phyloP scores from a whole-genome alignment of 2,113 vertebrate species.

The Rhabdornis inornatus region DNA sequence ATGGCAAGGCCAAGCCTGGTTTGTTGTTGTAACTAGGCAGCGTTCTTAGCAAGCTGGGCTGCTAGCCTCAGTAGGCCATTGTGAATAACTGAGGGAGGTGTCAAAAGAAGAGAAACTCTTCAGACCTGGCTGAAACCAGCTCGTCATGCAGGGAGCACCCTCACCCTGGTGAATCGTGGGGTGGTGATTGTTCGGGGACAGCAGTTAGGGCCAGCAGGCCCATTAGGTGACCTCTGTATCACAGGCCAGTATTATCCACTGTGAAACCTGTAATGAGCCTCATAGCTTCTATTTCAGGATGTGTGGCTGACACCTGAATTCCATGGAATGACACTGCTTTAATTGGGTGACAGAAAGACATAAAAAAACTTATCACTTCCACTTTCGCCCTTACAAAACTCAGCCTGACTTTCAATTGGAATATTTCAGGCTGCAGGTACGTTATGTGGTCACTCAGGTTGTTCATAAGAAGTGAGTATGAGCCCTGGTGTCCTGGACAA shows the following conservation, averaged over 20 bases:
- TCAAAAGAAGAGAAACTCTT: neutral
- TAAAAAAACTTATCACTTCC: neutral
- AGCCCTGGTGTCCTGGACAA: neutral
- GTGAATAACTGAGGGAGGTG: neutral
- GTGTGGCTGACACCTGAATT: neutral
- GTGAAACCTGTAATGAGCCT: neutral
- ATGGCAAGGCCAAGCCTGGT: neutral
- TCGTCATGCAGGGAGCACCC: neutral
- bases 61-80: neutral
- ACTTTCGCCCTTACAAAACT: neutral
- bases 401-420: neutral
- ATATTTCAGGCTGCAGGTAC: neutral
- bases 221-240: neutral
- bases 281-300: neutral
- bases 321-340: neutral
- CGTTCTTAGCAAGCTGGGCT: neutral
- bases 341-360: neutral
- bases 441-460: neutral
- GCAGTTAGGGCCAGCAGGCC: neutral
- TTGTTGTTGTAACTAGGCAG: constrained; percentile 29
- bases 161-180: neutral
- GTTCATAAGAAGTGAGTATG: neutral
- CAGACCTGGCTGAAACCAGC: neutral
- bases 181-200: neutral
- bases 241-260: neutral